A percentile compares a stretch with the other conserved stretches of the same genome.
These are phyloP conservation scores for Chloebia gouldiae DNA, from an alignment of 2,113 vertebrate genomes.

Conservation along the genomic window DNA sequence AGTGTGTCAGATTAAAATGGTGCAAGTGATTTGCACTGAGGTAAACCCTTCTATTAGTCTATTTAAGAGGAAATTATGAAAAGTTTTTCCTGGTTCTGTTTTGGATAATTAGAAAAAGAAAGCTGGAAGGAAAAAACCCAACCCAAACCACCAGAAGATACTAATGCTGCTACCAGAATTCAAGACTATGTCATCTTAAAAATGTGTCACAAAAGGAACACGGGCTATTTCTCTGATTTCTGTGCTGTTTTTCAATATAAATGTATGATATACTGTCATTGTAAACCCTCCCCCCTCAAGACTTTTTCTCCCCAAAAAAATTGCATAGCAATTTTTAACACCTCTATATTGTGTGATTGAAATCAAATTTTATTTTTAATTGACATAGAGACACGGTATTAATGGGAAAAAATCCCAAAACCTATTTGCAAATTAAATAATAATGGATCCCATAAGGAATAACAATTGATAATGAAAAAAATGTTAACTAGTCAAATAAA, in stretches of 20 bases:
- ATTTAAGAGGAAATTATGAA: background rate
- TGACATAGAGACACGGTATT: background rate
- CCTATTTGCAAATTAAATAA: background rate
- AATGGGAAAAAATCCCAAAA: background rate
- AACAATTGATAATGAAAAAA: background rate
- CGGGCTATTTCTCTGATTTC: background rate
- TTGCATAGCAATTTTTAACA: background rate
- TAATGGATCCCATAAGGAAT: background rate
- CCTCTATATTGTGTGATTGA: background rate
- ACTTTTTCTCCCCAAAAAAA: background rate
- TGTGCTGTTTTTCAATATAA: background rate
- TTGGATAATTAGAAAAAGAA: background rate
- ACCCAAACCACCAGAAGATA: background rate
- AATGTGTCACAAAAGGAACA: background rate
- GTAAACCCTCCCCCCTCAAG: background rate
- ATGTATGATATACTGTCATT: background rate
- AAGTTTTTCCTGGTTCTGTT: background rate
- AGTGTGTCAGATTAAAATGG: background rate
- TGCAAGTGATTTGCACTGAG: background rate
- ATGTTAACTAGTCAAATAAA: background rate
- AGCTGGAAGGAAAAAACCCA: accelerated
- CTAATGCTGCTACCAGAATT: background rate
- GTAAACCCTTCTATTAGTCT: background rate
- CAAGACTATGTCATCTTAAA: background rate
- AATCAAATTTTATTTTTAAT: background rate